phyloP scores from a whole-genome alignment of 1,140 invertebrate genomes.

The Ceratosolen solmsi region DNA sequence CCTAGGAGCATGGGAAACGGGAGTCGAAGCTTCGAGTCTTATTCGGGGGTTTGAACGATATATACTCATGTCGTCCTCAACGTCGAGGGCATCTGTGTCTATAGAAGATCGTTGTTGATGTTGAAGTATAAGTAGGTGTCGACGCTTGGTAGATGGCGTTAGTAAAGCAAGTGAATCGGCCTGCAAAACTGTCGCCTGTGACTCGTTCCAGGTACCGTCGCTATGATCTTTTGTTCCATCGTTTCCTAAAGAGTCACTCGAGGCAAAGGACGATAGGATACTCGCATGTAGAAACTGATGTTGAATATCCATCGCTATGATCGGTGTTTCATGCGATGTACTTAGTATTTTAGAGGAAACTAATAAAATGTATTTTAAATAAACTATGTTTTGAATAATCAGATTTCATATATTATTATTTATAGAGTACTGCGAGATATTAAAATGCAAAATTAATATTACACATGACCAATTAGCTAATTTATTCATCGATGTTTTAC shows the following conservation, averaged over 20 bases:
- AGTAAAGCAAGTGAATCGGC: constrained; percentile 80
- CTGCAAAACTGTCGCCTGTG: constrained; percentile 86
- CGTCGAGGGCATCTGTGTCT: constrained; percentile 84
- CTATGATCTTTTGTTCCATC: constrained; percentile 86
- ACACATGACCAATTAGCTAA: no score
- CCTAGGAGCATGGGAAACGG: constrained; percentile 62
- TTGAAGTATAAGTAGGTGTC: constrained; percentile 83
- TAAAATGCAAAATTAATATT: no score
- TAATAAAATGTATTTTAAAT: no score
- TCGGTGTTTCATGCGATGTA: neutral
- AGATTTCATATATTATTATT: no score
- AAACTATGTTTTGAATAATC: no score
- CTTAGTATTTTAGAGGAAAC: neutral
- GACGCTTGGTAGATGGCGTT: constrained; percentile 83
- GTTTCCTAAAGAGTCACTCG: constrained; percentile 84
- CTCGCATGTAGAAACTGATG: constrained; percentile 59
- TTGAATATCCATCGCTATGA: neutral
- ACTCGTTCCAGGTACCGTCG: constrained; percentile 90
- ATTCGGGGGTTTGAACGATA: constrained; percentile 65
- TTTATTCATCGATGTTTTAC: no score
- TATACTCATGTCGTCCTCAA: constrained; percentile 78
- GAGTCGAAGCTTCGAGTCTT: constrained; percentile 64
- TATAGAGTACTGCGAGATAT: no score
- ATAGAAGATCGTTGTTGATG: constrained; percentile 88
- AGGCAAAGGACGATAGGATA: constrained; percentile 81